Conservation (phyloP, 1,140 invertebrate species). For the Drosophila kurseongensis region DNA sequence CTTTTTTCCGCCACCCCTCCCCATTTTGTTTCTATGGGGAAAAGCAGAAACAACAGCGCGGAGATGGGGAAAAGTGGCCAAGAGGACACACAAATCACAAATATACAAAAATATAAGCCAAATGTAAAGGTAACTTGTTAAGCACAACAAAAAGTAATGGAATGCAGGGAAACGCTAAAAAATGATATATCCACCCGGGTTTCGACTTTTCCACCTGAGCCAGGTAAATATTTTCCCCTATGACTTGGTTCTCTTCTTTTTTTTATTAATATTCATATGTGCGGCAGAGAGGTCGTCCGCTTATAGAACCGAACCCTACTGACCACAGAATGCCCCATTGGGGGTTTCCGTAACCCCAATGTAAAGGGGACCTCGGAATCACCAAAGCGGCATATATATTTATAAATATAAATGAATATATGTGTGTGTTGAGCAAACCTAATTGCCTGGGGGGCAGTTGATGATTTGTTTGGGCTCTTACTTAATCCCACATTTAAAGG, state of each 20-base stretch:
- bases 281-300: slow-evolving; percentile 32
- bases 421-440: slow-evolving; percentile 4
- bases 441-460: slow-evolving; percentile 22
- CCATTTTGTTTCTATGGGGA: slow-evolving; percentile 69
- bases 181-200: slow-evolving; percentile 37
- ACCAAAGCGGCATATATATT: slow-evolving; percentile 6
- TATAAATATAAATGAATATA: not conserved
- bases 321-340: slow-evolving; percentile 25
- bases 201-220: slow-evolving; percentile 36
- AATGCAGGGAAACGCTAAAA: slow-evolving; percentile 44
- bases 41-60: slow-evolving; percentile 35
- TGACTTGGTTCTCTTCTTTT: slow-evolving; percentile 8
- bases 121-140: slow-evolving; percentile 69
- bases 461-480: slow-evolving; percentile 40
- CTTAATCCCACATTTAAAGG: slow-evolving; percentile 18
- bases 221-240: slow-evolving; percentile 17
- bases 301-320: slow-evolving; percentile 9
- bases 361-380: slow-evolving; percentile 16
- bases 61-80: slow-evolving; percentile 12
- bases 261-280: slow-evolving; percentile 49
- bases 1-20: not conserved
- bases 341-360: slow-evolving; percentile 12
- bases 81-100: slow-evolving; percentile 40
- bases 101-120: slow-evolving; percentile 46
- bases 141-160: slow-evolving; percentile 52